Evolutionary conservation across 2,888 invertebrate genomes (phyloP), one percentile per base, ranked within the genome.

Genomic region (Ornithoptera priamus): DNA sequence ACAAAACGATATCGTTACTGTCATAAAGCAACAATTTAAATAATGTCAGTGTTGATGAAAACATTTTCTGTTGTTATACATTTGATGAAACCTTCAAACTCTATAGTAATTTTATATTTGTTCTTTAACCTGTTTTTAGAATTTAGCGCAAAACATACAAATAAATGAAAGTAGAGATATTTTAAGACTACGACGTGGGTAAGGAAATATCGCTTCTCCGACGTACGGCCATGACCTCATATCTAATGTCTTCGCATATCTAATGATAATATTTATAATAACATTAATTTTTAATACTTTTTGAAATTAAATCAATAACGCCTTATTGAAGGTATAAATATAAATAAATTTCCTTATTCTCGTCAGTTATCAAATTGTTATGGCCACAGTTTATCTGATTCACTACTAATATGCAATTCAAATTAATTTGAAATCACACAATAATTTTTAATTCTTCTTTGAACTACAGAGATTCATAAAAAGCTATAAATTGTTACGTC

Each of bases 81-180:
- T 1, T 65, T 59, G n/a, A n/a, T 46, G 59, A 65, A 59, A 53
- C 36, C 39, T 46, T 67, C 22, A 5, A n/a, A 56, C 22, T 18
- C 22, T 61, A 53, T 17, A 60, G 4, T 50, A 30, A 24, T 66
- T 60, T 53, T 39, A 53, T 2, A 20, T 20, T 58, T 58, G 22
- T 42, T 62, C 6, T 61, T 22, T 18, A 10, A 46, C 42, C 62
- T 63, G 59, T 36, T 59, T 30, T n/a, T 0, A 57, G 62, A 65
- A 69, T 65, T 46, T 57, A 69, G 65, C n/a, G 17, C 69, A 58
- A 64, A 59, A 39, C 57, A 53, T 61, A 8, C 57, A 62, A 65
- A 64, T 65, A 62, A 65, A 64, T 65, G 69, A 69, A 65, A 57
- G 65, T 62, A 36, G 62, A 57, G 69, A 65, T 69, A 61, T 62